These are phyloP conservation scores for Chelidonichthys spinosus DNA, from an alignment of 2,797 vertebrate species.

Conservation along the genomic window DNA sequence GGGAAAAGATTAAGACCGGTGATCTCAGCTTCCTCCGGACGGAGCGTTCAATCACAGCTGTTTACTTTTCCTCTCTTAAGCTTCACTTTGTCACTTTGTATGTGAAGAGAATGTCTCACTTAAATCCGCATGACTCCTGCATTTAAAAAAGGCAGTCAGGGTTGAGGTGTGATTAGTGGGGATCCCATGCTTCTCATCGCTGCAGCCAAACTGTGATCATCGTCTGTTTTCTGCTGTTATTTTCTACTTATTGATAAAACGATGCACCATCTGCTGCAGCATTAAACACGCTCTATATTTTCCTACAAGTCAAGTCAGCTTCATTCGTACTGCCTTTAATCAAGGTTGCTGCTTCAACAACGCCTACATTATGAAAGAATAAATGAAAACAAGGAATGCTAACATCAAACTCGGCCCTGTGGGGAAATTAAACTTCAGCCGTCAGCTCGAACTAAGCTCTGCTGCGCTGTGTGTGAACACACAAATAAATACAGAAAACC, in stretches of 20 bases:
- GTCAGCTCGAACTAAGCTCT: conserved; percentile 20
- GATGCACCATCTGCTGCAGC: not conserved
- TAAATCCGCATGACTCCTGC: conserved; percentile 23
- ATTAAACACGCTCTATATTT: conserved; percentile 14
- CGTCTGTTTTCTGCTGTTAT: not conserved
- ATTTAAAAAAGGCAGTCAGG: conserved; percentile 28
- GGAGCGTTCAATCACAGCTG: conserved; percentile 42
- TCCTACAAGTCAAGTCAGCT: conserved; percentile 21
- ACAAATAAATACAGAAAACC: conserved; percentile 53
- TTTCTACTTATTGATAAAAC: conserved; percentile 6
- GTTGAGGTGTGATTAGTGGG: not conserved
- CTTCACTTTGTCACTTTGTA: conserved; percentile 45
- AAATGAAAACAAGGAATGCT: conserved; percentile 20
- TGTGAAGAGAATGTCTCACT: conserved; percentile 29
- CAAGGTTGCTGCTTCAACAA: conserved; percentile 17
- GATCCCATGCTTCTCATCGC: not conserved
- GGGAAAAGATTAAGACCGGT: conserved; percentile 1
- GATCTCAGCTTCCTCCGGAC: conserved; percentile 9
- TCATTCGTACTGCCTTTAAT: conserved; percentile 56
- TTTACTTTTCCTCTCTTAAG: conserved; percentile 31
- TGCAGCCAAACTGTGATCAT: not conserved
- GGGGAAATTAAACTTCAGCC: conserved; percentile 47
- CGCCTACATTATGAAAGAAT: conserved; percentile 32
- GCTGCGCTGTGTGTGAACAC: conserved; percentile 21
- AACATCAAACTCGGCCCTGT: conserved; percentile 26